Conservation (phyloP, 2,113 vertebrate species). For the Cyprinus carpio region DNA sequence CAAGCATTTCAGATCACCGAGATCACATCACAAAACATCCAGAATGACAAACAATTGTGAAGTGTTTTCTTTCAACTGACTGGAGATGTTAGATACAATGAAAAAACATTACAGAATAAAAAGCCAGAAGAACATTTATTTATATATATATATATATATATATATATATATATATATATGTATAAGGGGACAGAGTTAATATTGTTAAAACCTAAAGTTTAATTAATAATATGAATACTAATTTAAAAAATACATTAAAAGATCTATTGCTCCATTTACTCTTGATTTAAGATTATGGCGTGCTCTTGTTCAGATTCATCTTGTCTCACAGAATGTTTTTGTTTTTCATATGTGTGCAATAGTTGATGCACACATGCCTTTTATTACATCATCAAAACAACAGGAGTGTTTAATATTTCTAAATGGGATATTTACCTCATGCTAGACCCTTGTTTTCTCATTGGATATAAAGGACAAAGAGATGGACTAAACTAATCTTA, state of each 20-base stretch:
- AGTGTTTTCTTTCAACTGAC: background rate
- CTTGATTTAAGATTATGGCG: background rate
- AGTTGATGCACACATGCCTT: slow-evolving; percentile 24
- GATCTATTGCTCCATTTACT: background rate
- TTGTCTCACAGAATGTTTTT: background rate
- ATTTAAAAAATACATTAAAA: background rate
- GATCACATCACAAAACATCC: slow-evolving; percentile 33
- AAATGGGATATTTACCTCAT: slow-evolving; percentile 6
- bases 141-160: too few species aligned
- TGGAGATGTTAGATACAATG: background rate
- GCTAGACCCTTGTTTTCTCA: slow-evolving; percentile 23
- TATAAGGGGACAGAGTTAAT: too few species aligned
- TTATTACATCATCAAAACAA: slow-evolving; percentile 42
- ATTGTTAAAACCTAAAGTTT: background rate
- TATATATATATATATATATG: too few species aligned
- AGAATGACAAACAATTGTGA: slow-evolving; percentile 12
- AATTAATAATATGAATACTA: background rate
- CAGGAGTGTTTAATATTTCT: background rate
- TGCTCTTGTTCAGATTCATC: background rate
- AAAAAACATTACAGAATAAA: background rate
- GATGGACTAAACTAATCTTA: slow-evolving; percentile 60
- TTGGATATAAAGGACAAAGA: background rate
- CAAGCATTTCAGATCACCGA: slow-evolving; percentile 21
- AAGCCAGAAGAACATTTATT: background rate
- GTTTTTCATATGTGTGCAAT: slow-evolving; percentile 3